Conservation (phyloP, 2,888 invertebrate species). For the Pardosa pseudoannulata region DNA sequence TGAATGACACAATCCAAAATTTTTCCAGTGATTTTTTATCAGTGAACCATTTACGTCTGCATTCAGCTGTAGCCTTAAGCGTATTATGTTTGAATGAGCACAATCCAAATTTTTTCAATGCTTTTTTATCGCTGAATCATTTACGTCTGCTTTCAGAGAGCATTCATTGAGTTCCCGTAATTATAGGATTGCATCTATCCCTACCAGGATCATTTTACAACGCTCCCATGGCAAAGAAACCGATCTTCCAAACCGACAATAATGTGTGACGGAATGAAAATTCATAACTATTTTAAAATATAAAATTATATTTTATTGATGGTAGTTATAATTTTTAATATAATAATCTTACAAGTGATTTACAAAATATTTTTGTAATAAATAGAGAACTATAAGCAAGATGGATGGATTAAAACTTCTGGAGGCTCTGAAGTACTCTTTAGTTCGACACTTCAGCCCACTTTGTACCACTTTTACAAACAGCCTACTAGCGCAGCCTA, state of each 20-base stretch:
- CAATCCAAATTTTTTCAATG: not conserved
- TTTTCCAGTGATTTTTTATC: not conserved
- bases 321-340: too few species aligned
- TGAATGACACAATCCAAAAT: not conserved
- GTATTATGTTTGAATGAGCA: too few species aligned
- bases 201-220: constrained; percentile 36
- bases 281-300: too few species aligned
- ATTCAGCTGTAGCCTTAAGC: too few species aligned
- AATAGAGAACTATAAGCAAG: too few species aligned
- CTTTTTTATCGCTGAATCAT: not conserved
- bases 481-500: constrained; percentile 28
- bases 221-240: constrained; percentile 55
- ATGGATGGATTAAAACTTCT: too few species aligned
- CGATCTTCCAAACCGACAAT: constrained; percentile 5
- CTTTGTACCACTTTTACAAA: constrained; percentile 48
- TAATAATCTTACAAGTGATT: too few species aligned
- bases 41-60: not conserved
- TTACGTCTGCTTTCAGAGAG: not conserved
- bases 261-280: not conserved
- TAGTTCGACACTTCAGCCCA: constrained; percentile 46
- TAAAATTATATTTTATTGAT: too few species aligned
- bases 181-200: constrained; percentile 42
- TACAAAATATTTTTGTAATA: too few species aligned
- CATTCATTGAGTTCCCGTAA: constrained; percentile 21
- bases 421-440: constrained; percentile 32